Conservation (phyloP, 2,797 vertebrate genomes). For the Sebastes miniatus region DNA sequence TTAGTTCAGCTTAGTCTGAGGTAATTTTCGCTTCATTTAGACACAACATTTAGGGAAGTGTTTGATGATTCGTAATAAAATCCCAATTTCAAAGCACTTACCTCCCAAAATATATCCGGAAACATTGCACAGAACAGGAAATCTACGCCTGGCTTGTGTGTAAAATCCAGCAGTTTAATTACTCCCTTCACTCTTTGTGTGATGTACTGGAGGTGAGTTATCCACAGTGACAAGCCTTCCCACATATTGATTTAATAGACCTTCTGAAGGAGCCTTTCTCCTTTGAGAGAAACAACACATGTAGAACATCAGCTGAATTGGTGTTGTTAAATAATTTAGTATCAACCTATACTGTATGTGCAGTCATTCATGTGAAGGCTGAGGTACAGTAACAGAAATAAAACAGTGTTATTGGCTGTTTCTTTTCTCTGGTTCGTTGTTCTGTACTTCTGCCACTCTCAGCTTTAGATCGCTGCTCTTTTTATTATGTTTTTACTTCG, state of each 20-base stretch:
- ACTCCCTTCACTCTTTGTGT: conserved; percentile 16
- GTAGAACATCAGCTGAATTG: conserved; percentile 69
- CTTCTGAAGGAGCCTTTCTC: conserved; percentile 58
- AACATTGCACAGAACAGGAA: background rate
- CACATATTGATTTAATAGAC: conserved; percentile 69
- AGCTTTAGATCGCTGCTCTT: background rate
- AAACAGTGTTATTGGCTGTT: conserved; percentile 31
- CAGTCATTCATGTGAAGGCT: conserved; percentile 55
- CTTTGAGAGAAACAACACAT: conserved; percentile 69
- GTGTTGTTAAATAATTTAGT: conserved; percentile 76
- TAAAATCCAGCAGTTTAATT: conserved; percentile 39
- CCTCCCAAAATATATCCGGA: conserved; percentile 19
- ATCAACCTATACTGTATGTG: conserved; percentile 54
- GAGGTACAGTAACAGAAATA: conserved; percentile 21
- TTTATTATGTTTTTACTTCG: background rate
- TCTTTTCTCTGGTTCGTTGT: conserved; percentile 10
- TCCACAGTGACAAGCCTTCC: conserved; percentile 55
- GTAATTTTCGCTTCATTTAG: conserved; percentile 63
- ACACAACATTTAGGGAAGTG: conserved; percentile 44
- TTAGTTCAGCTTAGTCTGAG: conserved; percentile 69
- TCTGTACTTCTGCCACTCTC: background rate
- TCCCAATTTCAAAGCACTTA: conserved; percentile 47
- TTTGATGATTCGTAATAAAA: conserved; percentile 68
- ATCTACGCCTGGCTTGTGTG: background rate
- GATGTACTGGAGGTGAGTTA: conserved; percentile 52